Conservation (phyloP, 2,888 invertebrate species). For the Papilio elwesi region DNA sequence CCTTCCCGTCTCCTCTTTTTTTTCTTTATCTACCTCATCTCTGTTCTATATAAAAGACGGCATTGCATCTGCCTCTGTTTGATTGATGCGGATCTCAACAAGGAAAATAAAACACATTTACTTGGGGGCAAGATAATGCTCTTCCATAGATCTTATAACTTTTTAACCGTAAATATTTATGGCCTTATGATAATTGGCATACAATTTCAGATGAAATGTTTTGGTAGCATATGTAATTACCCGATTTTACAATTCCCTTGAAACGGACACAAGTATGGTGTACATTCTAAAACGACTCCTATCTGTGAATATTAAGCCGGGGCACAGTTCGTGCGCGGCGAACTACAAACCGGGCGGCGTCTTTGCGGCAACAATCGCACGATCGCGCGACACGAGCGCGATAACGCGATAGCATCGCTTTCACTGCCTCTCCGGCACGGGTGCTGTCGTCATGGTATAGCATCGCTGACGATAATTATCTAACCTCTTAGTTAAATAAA, state of each 20-base stretch:
- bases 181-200: too few relatives aligned
- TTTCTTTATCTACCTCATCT: neutral
- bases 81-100: neutral
- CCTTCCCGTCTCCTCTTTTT: too few relatives aligned
- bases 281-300: slow-evolving; percentile 12
- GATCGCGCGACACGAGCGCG: slow-evolving; percentile 63
- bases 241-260: neutral
- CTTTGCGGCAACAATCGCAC: slow-evolving; percentile 63
- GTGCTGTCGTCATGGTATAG: slow-evolving; percentile 45
- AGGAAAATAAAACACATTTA: too few relatives aligned
- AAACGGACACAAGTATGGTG: slow-evolving; percentile 9
- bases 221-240: too few relatives aligned
- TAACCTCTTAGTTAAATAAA: slow-evolving; percentile 24
- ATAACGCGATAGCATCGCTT: slow-evolving; percentile 56
- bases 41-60: neutral
- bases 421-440: slow-evolving; percentile 52
- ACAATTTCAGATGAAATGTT: too few relatives aligned
- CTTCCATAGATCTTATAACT: too few relatives aligned
- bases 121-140: too few relatives aligned
- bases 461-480: slow-evolving; percentile 33
- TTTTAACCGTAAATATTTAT: too few relatives aligned
- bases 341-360: slow-evolving; percentile 63
- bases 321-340: slow-evolving; percentile 50
- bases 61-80: neutral
- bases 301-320: slow-evolving; percentile 40